Conservation (phyloP, 2,797 vertebrate genomes). For the Columba guinea region DNA sequence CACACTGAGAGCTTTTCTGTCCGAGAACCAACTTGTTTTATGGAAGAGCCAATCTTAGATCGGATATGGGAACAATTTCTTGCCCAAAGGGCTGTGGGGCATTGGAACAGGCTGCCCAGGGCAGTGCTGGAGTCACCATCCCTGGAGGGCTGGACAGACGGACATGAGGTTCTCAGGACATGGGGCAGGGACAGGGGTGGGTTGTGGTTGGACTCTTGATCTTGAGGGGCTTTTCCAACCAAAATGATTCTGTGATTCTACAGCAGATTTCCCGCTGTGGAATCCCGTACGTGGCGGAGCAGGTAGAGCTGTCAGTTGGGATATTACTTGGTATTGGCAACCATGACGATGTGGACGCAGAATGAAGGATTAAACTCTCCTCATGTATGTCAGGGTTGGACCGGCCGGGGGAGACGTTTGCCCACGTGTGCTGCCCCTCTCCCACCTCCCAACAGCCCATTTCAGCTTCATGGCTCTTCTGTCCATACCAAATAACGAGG, state of each 20-base stretch:
- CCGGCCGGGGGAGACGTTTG: fast-evolving
- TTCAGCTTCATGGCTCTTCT: not conserved
- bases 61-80: too few species aligned
- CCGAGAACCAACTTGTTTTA: not conserved
- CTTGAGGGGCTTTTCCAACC: too few species aligned
- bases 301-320: not conserved
- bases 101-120: too few species aligned
- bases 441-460: not conserved
- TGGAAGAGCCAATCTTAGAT: fast-evolving
- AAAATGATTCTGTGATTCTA: too few species aligned
- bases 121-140: too few species aligned
- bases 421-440: not conserved
- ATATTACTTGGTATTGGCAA: not conserved
- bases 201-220: too few species aligned
- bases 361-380: not conserved
- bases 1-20: not conserved
- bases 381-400: not conserved
- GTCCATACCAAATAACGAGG: not conserved
- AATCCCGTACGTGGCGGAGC: not conserved
- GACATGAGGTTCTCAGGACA: too few species aligned
- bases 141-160: too few species aligned
- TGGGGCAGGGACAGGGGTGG: too few species aligned
- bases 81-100: too few species aligned
- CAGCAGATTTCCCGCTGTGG: fast-evolving
- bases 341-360: not conserved